Evolutionary conservation across 2,888 invertebrate species (phyloP).

Genomic region (Dynastes tityus): DNA sequence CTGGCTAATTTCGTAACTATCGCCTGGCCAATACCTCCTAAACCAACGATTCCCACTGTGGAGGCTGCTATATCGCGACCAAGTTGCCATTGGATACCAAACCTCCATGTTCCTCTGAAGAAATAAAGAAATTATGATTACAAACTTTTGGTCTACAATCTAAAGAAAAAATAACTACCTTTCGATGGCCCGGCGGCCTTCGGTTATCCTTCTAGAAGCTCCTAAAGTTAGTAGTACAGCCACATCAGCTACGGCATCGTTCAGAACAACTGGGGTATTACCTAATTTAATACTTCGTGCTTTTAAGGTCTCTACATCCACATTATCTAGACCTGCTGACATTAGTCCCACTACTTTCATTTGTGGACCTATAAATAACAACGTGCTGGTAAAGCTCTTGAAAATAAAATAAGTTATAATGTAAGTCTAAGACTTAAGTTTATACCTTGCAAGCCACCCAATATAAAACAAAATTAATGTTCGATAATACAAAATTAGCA

Average conservation of each 20-base stretch:
- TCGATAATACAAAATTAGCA: no score
- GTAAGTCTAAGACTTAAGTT: no score
- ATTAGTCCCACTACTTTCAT: constrained; percentile 86
- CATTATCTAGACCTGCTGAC: constrained; percentile 91
- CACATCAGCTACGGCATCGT: constrained; percentile 86
- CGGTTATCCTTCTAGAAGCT: constrained; percentile 83
- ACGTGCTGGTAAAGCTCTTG: no score
- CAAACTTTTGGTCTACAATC: background rate
- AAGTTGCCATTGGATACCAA: constrained; percentile 82
- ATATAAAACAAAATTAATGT: no score
- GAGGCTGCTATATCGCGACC: constrained; percentile 85
- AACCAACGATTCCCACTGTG: constrained; percentile 88
- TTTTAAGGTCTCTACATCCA: constrained; percentile 82
- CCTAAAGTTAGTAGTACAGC: constrained; percentile 84
- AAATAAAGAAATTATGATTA: constrained; percentile 1
- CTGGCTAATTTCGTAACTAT: constrained; percentile 81
- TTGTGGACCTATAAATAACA: constrained; percentile 73
- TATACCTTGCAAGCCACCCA: no score
- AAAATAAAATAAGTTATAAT: no score
- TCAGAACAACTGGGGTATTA: constrained; percentile 84
- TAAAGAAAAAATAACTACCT: constrained; percentile 68
- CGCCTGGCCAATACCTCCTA: constrained; percentile 85
- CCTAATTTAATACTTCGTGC: constrained; percentile 83
- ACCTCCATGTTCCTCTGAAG: constrained; percentile 59
- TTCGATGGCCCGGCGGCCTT: constrained; percentile 80